Base-by-base conservation (phyloP, 2,797 vertebrate species). In the Poeciliopsis presidionis region DNA sequence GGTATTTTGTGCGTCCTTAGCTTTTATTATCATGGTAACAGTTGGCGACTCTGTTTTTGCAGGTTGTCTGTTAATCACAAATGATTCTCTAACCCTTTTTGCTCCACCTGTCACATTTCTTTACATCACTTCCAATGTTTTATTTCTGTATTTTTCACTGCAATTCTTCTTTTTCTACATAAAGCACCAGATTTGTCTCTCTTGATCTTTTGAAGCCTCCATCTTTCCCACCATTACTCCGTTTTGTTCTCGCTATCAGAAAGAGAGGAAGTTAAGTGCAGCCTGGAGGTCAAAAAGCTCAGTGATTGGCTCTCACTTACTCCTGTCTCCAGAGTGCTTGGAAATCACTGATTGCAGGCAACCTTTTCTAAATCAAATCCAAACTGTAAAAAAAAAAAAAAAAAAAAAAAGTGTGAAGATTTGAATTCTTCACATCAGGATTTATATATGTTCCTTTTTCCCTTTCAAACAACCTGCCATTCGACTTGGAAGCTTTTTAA, bases 281-380 rank as follows among this genome's bases (percentile, higher is more conserved):
- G 91, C 93, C 79, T 94, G 90, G 90, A 91, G 92, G 90, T 90
- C 91, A 93, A 94, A 93, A 93, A 92, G 91, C 89, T 81, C 81
- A 53, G 86, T 94, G 94, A 95, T 95, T 95, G 95, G 91, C 90
- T 94, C 89, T 93, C 90, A 93, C 92, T 94, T 94, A 92, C 91
- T 89, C 75, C 86, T 88, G 82, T 88, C 81, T 93, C 90, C 89
- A 83, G 63, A 75, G 89, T 92, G 92, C 89, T 90, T 92, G 90
- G 82, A 91, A 93, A 91, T 89, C 91, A 91, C 89, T 95, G 94
- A 95, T 95, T 94, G 93, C 92, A 92, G 92, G 86, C 82, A 85
- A 86, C 86, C 88, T 82, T 73, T 84, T 88, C 90, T 88, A 90
- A 93, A 93, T 89, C 91, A 93, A 93, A 94, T 90, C 80, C 82